Evolutionary conservation across 2,797 vertebrate species (phyloP), one percentile per base, ranked within the genome.

Genomic region (Zenarchopterus dispar): DNA sequence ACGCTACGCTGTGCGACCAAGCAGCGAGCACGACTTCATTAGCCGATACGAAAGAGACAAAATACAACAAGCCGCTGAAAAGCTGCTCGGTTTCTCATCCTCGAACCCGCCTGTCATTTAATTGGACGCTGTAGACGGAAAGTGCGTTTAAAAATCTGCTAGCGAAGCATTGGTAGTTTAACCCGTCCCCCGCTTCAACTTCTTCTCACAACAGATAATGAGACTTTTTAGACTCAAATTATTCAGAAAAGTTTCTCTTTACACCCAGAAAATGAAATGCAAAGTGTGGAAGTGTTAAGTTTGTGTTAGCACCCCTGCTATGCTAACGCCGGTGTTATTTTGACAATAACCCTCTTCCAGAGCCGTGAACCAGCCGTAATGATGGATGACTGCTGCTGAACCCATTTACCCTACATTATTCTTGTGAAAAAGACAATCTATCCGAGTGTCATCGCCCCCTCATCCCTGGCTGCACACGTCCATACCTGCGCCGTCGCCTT

Each of bases 371-470:
- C 31, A 7, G 22, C 67, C 8, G 0, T 65, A 50, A 82, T 89
- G 88, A 90, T 84, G 71, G 82, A 88, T 82, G 80, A 70, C 54
- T 65, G 62, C 78, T 28, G 62, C 36, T 84, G 80, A 82, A 87
- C 80, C 67, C 69, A 28, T 69, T 88, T 87, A 81, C 57, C 82
- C 83, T 36, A 4, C 80, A 77, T 88, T 84, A 78, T 78, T 71
- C 65, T 31, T 50, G 15, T 17, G 50, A 65, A 75, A 72, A 74
- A 71, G 79, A 78, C 77, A 39, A 84, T 79, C 75, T 48, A 55
- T 77, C 73, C 8, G 21, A 26, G 41, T 26, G 69, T 55, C 73
- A 19, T 65, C 78, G 28, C 73, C 73, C 67, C 69, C 28, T 72
- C 70, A 26, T 60, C 75, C 47, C 31, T 49, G 59, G 33, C 44